phyloP scores from a whole-genome alignment of 2,113 vertebrate genomes.

The Syngnathus floridae region DNA sequence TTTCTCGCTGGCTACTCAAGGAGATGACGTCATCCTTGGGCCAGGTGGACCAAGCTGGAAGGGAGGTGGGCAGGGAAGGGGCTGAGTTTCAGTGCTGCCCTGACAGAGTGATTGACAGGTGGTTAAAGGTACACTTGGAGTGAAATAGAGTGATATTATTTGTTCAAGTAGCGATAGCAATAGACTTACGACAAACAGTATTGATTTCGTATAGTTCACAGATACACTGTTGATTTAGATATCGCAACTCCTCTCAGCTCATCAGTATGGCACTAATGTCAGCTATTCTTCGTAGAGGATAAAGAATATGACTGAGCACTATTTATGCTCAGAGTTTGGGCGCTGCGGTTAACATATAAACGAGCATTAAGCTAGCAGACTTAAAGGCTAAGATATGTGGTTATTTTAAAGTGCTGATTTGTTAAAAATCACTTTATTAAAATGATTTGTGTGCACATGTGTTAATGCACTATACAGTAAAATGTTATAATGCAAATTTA shows the following conservation, averaged over 20 bases:
- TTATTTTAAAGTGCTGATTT: not conserved
- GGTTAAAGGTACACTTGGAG: constrained; percentile 51
- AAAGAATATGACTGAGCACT: not conserved
- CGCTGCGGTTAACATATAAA: not conserved
- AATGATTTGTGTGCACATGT: too few relatives aligned
- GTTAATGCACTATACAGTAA: too few relatives aligned
- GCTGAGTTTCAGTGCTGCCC: constrained; percentile 34
- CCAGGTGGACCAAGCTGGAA: constrained; percentile 17
- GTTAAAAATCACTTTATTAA: too few relatives aligned
- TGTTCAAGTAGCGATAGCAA: not conserved
- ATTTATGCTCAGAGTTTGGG: not conserved
- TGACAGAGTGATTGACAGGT: constrained; percentile 45
- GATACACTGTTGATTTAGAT: too few relatives aligned
- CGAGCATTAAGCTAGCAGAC: not conserved
- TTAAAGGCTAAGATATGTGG: not conserved
- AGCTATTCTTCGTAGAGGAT: not conserved
- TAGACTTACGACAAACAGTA: not conserved
- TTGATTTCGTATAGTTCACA: not conserved
- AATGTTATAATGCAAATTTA: too few relatives aligned
- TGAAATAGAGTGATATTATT: not conserved
- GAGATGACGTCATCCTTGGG: constrained; percentile 60
- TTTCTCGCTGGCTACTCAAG: constrained; percentile 38
- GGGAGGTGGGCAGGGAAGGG: constrained; percentile 23
- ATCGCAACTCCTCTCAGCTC: not conserved
- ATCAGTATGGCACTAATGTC: not conserved